These are phyloP conservation scores for Aphidius gifuensis DNA, from an alignment of 1,140 invertebrate genomes.

Conservation along the genomic window DNA sequence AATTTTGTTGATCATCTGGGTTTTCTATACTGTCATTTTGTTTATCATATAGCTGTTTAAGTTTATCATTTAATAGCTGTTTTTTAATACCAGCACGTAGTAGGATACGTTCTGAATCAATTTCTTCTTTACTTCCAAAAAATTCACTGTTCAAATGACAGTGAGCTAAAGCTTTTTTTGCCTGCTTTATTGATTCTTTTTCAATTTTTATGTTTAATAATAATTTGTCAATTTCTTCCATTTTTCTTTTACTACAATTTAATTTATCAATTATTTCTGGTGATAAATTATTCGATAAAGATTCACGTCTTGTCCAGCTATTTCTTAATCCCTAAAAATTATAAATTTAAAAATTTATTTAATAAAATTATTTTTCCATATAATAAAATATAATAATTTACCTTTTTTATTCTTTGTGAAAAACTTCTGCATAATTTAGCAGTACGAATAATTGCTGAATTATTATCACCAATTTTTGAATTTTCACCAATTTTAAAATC, in stretches of 20 bases:
- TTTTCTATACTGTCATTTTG: conserved; percentile 10
- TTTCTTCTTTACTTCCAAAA: conserved; percentile 37
- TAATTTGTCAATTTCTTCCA: conserved; percentile 33
- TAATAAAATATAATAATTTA: conserved; percentile 7
- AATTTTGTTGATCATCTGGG: conserved; percentile 11
- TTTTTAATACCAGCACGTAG: conserved; percentile 44
- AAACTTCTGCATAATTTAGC: conserved; percentile 28
- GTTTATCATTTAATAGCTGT: conserved; percentile 35
- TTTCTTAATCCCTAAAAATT: conserved; percentile 31
- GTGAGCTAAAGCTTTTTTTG: conserved; percentile 46
- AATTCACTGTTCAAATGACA: conserved; percentile 48
- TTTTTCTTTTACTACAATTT: background rate
- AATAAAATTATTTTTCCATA: background rate
- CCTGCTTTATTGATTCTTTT: conserved; percentile 48
- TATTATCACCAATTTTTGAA: conserved; percentile 17
- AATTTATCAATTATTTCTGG: background rate
- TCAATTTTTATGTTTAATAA: conserved; percentile 43
- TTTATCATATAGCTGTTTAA: conserved; percentile 24
- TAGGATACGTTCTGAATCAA: conserved; percentile 51
- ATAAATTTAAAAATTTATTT: conserved; percentile 4
- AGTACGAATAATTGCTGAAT: conserved; percentile 24
- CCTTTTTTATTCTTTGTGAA: conserved; percentile 33
- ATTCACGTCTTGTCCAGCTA: background rate
- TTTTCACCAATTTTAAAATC: background rate
- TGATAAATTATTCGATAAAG: background rate